Conservation (phyloP, 2,113 vertebrate genomes). For the Lepus europaeus region DNA sequence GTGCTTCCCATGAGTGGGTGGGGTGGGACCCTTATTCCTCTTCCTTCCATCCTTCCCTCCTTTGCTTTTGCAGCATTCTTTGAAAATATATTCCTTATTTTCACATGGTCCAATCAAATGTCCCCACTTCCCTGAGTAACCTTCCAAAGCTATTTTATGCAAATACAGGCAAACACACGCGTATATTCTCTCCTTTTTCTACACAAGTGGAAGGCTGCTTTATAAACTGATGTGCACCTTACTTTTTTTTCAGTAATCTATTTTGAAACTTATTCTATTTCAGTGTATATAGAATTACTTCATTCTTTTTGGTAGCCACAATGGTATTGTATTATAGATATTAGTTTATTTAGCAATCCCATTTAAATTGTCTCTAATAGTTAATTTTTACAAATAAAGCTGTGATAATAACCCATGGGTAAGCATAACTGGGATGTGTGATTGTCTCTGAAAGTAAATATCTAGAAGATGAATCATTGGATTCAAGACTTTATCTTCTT, state of each 20-base stretch:
- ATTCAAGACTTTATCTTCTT: not conserved
- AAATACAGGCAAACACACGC: not conserved
- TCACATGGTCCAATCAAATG: not conserved
- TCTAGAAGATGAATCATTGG: conserved; percentile 2
- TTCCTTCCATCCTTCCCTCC: not conserved
- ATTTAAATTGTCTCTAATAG: not conserved
- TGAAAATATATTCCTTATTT: conserved; percentile 44
- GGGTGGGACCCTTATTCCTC: not conserved
- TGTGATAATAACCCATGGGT: not conserved
- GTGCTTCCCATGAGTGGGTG: not conserved
- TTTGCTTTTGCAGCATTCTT: not conserved
- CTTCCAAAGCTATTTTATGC: not conserved
- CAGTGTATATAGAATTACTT: not conserved
- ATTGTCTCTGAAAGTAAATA: not conserved
- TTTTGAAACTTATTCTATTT: conserved; percentile 34
- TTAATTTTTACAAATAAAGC: not conserved
- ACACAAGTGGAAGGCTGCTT: conserved; percentile 25
- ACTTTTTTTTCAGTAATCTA: not conserved
- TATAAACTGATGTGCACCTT: not conserved
- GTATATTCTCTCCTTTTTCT: not conserved
- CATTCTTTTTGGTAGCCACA: not conserved
- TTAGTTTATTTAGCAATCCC: not conserved
- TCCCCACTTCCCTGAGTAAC: not conserved
- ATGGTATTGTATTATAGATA: not conserved
- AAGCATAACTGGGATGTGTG: not conserved